phyloP scores from a whole-genome alignment of 2,888 invertebrate species.

The Rhagonycha lutea region DNA sequence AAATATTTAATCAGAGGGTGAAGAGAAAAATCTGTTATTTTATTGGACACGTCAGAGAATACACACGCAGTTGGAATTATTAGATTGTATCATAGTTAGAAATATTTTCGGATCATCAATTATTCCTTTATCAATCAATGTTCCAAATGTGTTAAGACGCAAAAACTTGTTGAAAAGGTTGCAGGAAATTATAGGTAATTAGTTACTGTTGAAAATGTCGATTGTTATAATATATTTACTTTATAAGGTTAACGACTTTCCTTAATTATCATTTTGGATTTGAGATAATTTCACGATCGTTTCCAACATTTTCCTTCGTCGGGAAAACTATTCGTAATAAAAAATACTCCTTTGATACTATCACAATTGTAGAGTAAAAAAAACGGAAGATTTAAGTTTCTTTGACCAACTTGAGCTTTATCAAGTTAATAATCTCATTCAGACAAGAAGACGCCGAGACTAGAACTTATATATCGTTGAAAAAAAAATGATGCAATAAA shows the following conservation, averaged over 20 bases:
- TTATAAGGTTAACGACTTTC: neutral
- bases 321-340: neutral
- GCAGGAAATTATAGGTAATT: neutral
- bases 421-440: neutral
- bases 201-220: neutral
- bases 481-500: neutral
- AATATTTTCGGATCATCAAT: too few species aligned
- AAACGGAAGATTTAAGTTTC: neutral
- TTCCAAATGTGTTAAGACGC: too few species aligned
- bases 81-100: too few species aligned
- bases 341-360: neutral
- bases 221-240: neutral
- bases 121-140: too few species aligned
- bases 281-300: neutral
- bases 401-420: neutral
- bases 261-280: neutral
- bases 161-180: too few species aligned
- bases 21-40: neutral
- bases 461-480: neutral
- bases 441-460: neutral
- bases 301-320: neutral
- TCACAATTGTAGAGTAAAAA: neutral
- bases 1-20: neutral
- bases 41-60: too few species aligned
- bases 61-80: too few species aligned